Conservation (phyloP, 2,888 invertebrate species). For the Dryomyza anilis region DNA sequence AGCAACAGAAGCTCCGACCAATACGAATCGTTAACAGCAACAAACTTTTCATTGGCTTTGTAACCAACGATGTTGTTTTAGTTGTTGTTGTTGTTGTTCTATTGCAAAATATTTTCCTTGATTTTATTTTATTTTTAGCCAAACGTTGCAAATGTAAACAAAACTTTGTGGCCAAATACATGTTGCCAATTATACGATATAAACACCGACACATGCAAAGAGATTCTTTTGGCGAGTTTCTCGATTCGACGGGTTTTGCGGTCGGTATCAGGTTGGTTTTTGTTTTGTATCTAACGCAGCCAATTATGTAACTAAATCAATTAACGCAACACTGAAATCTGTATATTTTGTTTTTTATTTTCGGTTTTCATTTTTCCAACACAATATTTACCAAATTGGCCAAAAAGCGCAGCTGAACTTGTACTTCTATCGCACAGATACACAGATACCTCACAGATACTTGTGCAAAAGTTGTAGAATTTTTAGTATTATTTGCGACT, state of each 20-base stretch:
- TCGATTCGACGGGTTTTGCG: slow-evolving; percentile 1
- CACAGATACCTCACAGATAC: too few species aligned
- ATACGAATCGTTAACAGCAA: slow-evolving; percentile 4
- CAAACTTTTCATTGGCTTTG: slow-evolving; percentile 14
- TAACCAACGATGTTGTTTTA: background rate
- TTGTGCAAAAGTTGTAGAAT: too few species aligned
- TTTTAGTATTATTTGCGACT: too few species aligned
- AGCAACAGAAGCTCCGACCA: background rate
- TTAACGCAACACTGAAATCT: slow-evolving; percentile 14
- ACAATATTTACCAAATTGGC: slow-evolving; percentile 3
- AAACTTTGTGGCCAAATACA: background rate
- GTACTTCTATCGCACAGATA: too few species aligned
- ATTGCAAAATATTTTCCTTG: slow-evolving; percentile 5
- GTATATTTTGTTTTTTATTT: background rate
- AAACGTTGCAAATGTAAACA: background rate
- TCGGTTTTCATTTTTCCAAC: background rate
- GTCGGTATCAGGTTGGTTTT: background rate
- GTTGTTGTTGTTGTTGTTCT: background rate
- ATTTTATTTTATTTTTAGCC: too few species aligned
- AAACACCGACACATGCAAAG: background rate
- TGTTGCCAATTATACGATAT: background rate
- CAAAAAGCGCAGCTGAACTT: slow-evolving; percentile 31
- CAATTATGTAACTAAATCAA: slow-evolving; percentile 8
- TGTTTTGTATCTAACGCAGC: slow-evolving; percentile 4
- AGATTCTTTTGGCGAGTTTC: slow-evolving; percentile 12